These are phyloP conservation scores for Strongylocentrotus purpuratus DNA, from an alignment of 35 echinoderm and acorn worm genomes.

Conservation along the genomic window DNA sequence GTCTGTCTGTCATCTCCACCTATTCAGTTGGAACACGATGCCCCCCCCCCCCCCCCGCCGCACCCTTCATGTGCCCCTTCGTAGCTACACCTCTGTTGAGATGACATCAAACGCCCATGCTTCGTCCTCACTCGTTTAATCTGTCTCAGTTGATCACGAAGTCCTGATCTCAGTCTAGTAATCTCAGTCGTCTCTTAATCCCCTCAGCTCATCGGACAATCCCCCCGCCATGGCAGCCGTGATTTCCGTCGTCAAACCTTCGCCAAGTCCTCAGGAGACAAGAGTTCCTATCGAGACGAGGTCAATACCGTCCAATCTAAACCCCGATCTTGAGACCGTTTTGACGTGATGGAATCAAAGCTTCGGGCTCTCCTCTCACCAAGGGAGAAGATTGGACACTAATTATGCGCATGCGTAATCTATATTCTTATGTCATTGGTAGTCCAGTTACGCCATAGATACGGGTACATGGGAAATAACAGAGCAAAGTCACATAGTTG, in stretches of 20 bases:
- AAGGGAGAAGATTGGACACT: background rate
- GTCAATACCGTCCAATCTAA: background rate
- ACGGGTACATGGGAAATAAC: background rate
- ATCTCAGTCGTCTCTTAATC: conserved; percentile 11
- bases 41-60: too few relatives aligned
- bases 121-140: background rate
- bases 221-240: background rate
- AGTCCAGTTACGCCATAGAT: background rate
- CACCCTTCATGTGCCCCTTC: too few relatives aligned
- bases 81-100: background rate
- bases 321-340: background rate
- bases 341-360: background rate
- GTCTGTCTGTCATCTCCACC: too few relatives aligned
- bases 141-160: background rate
- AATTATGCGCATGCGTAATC: background rate
- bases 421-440: background rate
- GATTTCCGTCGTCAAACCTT: background rate
- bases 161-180: background rate
- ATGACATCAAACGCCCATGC: background rate
- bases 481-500: background rate
- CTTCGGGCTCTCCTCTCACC: background rate
- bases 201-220: background rate
- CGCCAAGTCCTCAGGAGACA: background rate
- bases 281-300: background rate
- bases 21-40: too few relatives aligned